Evolutionary conservation across 1,140 invertebrate genomes (phyloP).

Genomic region (Drosophila subpulchrella): DNA sequence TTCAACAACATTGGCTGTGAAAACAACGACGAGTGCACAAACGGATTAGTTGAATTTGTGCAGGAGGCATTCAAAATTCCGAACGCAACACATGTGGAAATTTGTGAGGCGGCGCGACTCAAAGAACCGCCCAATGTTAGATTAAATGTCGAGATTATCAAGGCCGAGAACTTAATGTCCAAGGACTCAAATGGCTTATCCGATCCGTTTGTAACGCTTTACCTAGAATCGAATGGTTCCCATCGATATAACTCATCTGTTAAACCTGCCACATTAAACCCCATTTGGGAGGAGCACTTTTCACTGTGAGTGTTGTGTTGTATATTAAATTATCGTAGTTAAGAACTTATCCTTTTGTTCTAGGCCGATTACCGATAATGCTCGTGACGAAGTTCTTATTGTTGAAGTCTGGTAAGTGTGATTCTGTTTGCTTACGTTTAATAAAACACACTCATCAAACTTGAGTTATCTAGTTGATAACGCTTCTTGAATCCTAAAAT

Average conservation of each 20-base stretch:
- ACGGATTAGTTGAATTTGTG: constrained; percentile 91
- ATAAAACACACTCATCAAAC: constrained; percentile 13
- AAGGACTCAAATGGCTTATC: constrained; percentile 98
- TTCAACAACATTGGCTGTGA: constrained; percentile 96
- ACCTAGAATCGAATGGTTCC: constrained; percentile 90
- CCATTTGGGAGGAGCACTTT: constrained; percentile 98
- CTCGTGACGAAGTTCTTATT: constrained; percentile 38
- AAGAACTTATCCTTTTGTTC: not conserved
- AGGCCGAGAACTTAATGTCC: constrained; percentile 95
- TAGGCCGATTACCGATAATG: constrained; percentile 33
- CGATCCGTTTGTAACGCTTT: constrained; percentile 96
- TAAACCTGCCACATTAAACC: constrained; percentile 94
- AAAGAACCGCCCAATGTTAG: constrained; percentile 96
- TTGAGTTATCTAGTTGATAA: constrained; percentile 5
- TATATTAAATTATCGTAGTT: not conserved
- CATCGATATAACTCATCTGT: constrained; percentile 95
- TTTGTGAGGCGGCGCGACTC: constrained; percentile 88
- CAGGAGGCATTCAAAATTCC: constrained; percentile 95
- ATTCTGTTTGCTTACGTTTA: too few species aligned
- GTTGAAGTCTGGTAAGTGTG: constrained; percentile 40
- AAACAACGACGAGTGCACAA: constrained; percentile 88
- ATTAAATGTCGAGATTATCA: constrained; percentile 96
- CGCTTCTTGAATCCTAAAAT: not conserved
- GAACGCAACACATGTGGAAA: constrained; percentile 89
- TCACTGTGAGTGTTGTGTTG: constrained; percentile 91